These are phyloP conservation scores for Neuroscelio doddi DNA, from an alignment of 2,888 invertebrate genomes.

Conservation along the genomic window DNA sequence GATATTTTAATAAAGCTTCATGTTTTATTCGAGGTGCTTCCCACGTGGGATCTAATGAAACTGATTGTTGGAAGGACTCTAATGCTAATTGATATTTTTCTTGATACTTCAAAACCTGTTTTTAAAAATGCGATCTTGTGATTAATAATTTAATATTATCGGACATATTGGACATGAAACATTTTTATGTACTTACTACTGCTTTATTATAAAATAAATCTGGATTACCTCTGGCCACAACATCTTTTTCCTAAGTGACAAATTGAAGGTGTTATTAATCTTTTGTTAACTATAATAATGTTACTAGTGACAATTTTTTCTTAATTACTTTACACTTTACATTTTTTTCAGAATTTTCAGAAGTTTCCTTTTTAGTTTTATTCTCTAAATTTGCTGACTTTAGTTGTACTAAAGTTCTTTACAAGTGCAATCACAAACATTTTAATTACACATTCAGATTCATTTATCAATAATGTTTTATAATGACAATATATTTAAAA, in stretches of 20 bases:
- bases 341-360: slow-evolving; percentile 10
- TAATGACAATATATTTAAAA: too few species aligned
- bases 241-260: slow-evolving; percentile 83
- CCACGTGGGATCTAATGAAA: slow-evolving; percentile 85
- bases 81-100: slow-evolving; percentile 83
- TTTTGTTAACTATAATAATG: too few species aligned
- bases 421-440: too few species aligned
- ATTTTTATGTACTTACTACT: too few species aligned
- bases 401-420: too few species aligned
- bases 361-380: not conserved
- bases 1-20: slow-evolving; percentile 77
- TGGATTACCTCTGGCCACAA: slow-evolving; percentile 81
- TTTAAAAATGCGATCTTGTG: slow-evolving; percentile 6
- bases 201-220: slow-evolving; percentile 83
- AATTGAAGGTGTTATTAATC: too few species aligned
- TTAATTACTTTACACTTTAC: too few species aligned
- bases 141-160: not conserved
- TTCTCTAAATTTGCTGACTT: too few species aligned
- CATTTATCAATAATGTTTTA: too few species aligned
- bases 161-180: too few species aligned
- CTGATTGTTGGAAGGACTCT: slow-evolving; percentile 79
- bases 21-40: slow-evolving; percentile 78
- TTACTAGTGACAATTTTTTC: too few species aligned
- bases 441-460: too few species aligned
- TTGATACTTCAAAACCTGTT: slow-evolving; percentile 84